Evolutionary conservation across 2,888 invertebrate genomes (phyloP), one percentile per base, ranked within the genome.

Genomic region (Drosophila borealis): DNA sequence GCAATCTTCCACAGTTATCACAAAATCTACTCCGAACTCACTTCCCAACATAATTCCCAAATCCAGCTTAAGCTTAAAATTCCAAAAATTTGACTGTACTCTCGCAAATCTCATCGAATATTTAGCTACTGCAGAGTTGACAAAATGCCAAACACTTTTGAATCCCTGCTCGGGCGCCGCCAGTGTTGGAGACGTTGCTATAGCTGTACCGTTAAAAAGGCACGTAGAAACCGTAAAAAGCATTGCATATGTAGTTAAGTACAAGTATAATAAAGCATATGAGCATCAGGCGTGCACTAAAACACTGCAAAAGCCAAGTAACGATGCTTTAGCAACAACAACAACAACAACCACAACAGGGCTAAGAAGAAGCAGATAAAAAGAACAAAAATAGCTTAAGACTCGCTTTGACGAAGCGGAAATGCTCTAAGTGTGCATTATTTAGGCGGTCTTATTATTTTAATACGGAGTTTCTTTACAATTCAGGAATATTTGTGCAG

Each of bases 221-320:
- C 83, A 83, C 83, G 87, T 83, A 80, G 66, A 70, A 62, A 53
- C 75, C 83, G 73, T 84, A 80, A 83, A 86, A 60, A 68, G 71
- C 82, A 72, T 42, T 70, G 50, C 78, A 82, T 75, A 66, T 78
- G 77, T 69, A 76, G 81, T 64, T 64, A 76, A 72, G 64, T 50
- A 54, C 50, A 54, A 64, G 64, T 81, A 70, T 84, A 75, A 87
- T 87, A 84, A 78, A 80, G 75, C 81, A 78, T 64, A 83, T 79
- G 83, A 72, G 82, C 77, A 72, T 72, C 74, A 83, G 70, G 77
- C 79, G 65, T 68, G 76, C 69, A 71, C 72, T 80, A 72, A 82
- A 81, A 72, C 68, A 68, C 54, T 50, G 46, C 61, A 56, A 53
- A 46, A 55, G 56, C 60, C 54, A 72, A 68, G 64, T 63, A 50